Base-by-base conservation (phyloP, 2,888 invertebrate species). In the Dryococelus australis region DNA sequence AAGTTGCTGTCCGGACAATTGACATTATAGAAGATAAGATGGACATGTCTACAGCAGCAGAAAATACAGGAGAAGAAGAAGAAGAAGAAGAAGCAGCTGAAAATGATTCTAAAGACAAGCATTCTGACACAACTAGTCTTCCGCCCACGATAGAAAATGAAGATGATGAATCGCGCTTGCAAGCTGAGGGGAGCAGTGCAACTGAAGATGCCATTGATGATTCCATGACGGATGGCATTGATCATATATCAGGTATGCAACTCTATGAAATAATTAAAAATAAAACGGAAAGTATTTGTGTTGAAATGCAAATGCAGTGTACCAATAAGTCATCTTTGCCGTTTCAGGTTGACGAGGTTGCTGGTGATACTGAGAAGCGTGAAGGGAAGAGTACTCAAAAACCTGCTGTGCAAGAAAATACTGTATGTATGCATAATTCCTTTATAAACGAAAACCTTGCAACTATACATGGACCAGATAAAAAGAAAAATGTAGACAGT, bases 261-360 rank as follows among this genome's bases (percentile, higher is more conserved):
- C 65, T 65, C n/a, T 65, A 20, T n/a, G 65, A 65, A 65, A 65
- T 65, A 65, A 8, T 16, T 65, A 65, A 13, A 16, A 65, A 24
- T 65, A 65, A 65, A 65, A 65, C 65, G n/a, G 65, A 65, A 20
- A 83, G 12, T 83, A 83, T 28, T 13, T 83, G 28, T 83, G 83
- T 5, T 83, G 83, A 83, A 83, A 28, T 83, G 20, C 20, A 35
- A 28, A 35, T 28, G 83, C 83, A 83, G 35, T 83, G 83, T 83
- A 28, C 83, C 28, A 83, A 27, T 83, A 24, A 83, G 83, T 83
- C 83, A 28, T 83, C 83, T 83, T 83, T 83, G n/a, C 83, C 83
- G 13, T 83, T 83, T 83, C 83, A 83, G 83, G 83, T 83, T 83
- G 83, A 83, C 43, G 65, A n/a, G 65, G 65, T 65, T 65, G 65